phyloP scores from a whole-genome alignment of 1,140 invertebrate species.

The Ectropis grisescens region DNA sequence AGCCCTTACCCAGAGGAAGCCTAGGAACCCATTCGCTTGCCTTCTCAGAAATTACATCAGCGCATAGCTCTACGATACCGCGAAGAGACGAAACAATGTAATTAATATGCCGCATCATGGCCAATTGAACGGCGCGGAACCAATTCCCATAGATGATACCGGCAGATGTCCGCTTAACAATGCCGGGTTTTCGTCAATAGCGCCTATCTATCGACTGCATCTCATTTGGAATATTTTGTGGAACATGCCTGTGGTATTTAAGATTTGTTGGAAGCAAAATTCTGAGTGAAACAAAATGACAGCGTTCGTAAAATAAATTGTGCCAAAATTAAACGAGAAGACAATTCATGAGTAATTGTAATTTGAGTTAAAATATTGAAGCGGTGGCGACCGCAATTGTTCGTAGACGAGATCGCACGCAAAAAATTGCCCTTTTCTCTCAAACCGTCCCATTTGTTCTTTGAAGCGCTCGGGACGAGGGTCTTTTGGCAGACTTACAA shows the following conservation, averaged over 20 bases:
- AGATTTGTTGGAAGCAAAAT: no score
- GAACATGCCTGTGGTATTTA: no score
- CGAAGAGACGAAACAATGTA: background rate
- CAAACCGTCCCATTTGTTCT: constrained; percentile 22
- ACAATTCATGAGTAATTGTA: no score
- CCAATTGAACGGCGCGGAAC: constrained; percentile 17
- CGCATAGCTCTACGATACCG: no score
- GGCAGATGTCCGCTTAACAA: constrained; percentile 25
- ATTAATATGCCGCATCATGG: constrained; percentile 12
- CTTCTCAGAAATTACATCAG: no score
- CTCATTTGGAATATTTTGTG: no score
- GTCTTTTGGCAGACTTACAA: constrained; percentile 20
- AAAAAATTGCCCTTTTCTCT: constrained; percentile 24
- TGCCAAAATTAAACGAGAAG: no score
- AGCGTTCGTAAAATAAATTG: no score
- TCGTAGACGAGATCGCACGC: constrained; percentile 16
- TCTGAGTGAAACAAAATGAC: no score
- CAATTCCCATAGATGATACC: constrained; percentile 16
- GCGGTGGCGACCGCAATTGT: constrained; percentile 15
- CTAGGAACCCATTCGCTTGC: no score
- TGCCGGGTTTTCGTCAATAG: constrained; percentile 14
- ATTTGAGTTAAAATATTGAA: no score
- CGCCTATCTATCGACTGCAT: constrained; percentile 1
- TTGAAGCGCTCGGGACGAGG: constrained; percentile 17
- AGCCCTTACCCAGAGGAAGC: no score